A percentile compares a stretch with the other conserved stretches of the same genome.
phyloP scores from a whole-genome alignment of 2,113 vertebrate species.

The Numenius arquata region DNA sequence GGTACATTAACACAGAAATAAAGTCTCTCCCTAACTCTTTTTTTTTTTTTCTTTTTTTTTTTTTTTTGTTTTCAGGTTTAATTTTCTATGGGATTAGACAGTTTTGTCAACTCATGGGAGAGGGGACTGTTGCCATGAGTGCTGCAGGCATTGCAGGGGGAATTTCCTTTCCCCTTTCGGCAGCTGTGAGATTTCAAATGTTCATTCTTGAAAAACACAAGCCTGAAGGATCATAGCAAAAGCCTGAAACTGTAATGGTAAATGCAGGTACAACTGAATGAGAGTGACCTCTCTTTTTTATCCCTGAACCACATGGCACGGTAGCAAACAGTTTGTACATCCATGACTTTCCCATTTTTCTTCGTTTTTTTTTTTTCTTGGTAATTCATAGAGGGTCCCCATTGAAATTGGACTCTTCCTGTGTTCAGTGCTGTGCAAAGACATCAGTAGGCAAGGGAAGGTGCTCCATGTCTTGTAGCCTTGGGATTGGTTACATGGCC shows the following conservation, averaged over 20 bases:
- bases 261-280: background rate
- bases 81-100: background rate
- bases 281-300: background rate
- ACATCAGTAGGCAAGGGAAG: background rate
- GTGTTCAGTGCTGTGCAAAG: background rate
- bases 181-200: background rate
- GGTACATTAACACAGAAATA: background rate
- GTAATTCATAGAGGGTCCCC: background rate
- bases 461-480: background rate
- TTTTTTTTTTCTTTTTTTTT: no score
- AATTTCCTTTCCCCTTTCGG: background rate
- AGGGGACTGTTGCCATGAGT: background rate
- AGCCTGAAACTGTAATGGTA: background rate
- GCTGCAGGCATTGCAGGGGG: no score
- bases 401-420: background rate
- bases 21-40: background rate
- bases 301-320: accelerated
- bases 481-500: background rate
- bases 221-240: background rate
- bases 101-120: background rate
- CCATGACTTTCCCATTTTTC: background rate
- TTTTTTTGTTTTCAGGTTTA: background rate
- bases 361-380: background rate
- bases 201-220: background rate
- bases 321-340: background rate